Conservation (phyloP, 1,140 invertebrate species). For the Drosophila mojavensis region DNA sequence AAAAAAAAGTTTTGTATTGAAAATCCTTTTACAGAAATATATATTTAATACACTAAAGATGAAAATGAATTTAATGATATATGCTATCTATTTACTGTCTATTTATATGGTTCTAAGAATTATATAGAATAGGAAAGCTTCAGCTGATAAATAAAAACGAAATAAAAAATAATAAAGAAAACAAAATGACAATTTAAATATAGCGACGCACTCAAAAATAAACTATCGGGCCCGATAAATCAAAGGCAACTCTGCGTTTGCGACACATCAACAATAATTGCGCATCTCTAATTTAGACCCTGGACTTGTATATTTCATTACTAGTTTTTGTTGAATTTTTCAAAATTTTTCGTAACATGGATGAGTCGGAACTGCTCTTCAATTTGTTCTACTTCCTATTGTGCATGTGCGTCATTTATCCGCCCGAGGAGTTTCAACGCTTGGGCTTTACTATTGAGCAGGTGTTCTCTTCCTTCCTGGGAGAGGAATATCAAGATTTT, state of each 20-base stretch:
- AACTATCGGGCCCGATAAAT: not conserved
- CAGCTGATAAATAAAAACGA: too few species aligned
- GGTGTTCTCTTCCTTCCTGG: conserved; percentile 87
- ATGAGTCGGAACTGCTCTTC: conserved; percentile 85
- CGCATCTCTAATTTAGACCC: conserved; percentile 36
- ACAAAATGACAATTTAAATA: too few species aligned
- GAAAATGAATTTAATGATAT: not conserved
- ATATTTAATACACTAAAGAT: conserved; percentile 27
- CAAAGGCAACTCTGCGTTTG: conserved; percentile 16
- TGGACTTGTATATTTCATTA: conserved; percentile 32
- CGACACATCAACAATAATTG: conserved; percentile 43
- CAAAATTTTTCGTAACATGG: conserved; percentile 79
- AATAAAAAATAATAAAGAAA: too few species aligned
- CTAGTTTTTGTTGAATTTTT: conserved; percentile 32
- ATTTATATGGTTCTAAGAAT: not conserved
- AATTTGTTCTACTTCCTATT: conserved; percentile 89
- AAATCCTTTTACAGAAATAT: conserved; percentile 51
- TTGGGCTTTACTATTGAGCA: conserved; percentile 89
- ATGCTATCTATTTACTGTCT: not conserved
- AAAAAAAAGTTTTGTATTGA: conserved; percentile 56
- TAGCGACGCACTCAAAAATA: not conserved
- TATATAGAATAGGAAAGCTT: too few species aligned
- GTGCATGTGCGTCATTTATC: conserved; percentile 89
- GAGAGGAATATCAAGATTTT: conserved; percentile 89
- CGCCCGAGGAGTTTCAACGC: conserved; percentile 90